Evolutionary conservation across 2,797 vertebrate genomes (phyloP).

Genomic region (Neoniphon sammara): DNA sequence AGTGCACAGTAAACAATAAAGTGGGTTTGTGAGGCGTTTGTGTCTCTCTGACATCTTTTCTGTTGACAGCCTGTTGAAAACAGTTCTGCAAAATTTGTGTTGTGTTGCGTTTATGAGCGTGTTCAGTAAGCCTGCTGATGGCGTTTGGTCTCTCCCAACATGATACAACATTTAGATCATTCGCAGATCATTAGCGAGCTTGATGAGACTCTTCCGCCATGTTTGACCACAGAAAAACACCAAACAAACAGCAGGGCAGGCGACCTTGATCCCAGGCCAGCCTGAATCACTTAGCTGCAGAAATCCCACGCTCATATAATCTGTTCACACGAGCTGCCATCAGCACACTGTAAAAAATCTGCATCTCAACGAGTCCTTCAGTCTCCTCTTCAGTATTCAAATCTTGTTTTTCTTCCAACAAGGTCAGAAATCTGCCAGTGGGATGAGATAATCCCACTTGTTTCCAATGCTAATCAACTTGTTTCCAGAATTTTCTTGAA

Average conservation of each 20-base stretch:
- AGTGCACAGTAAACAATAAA: no score
- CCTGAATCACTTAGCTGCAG: slow-evolving; percentile 40
- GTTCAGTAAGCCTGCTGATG: background rate
- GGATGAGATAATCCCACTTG: no score
- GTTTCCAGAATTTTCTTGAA: no score
- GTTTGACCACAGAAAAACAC: slow-evolving; percentile 18
- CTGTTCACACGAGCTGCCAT: slow-evolving; percentile 63
- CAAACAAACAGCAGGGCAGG: slow-evolving; percentile 5
- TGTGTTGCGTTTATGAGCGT: slow-evolving; percentile 9
- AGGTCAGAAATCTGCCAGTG: no score
- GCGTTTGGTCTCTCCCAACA: slow-evolving; percentile 7
- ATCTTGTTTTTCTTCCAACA: no score
- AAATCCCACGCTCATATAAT: slow-evolving; percentile 70
- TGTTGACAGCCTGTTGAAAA: slow-evolving; percentile 39
- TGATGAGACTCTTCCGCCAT: slow-evolving; percentile 36
- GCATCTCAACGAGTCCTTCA: no score
- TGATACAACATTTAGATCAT: slow-evolving; percentile 31
- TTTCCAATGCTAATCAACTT: no score
- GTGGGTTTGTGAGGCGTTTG: no score
- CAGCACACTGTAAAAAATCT: no score
- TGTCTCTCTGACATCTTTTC: slow-evolving; percentile 20
- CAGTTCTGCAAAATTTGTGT: slow-evolving; percentile 45
- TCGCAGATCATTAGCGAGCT: slow-evolving; percentile 32
- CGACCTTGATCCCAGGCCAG: slow-evolving; percentile 16
- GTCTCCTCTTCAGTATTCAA: no score